Conservation (phyloP, 2,797 vertebrate species). For the Sarcoramphus papa region DNA sequence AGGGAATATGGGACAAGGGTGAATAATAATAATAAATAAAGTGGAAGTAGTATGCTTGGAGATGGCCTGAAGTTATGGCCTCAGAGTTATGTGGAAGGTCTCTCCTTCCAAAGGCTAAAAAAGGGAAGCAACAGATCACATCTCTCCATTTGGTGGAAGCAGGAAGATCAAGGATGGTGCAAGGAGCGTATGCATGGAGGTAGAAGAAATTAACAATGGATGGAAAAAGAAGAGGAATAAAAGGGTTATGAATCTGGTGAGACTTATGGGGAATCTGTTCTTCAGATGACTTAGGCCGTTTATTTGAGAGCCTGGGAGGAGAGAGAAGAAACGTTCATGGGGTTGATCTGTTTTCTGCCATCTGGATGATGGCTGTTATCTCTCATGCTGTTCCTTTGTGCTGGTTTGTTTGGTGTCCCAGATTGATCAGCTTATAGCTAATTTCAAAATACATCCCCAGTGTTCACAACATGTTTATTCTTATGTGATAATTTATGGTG, state of each 20-base stretch:
- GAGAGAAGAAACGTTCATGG: background rate
- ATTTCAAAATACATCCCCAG: slow-evolving; percentile 28
- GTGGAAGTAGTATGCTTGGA: background rate
- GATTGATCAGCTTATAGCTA: background rate
- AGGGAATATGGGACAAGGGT: background rate
- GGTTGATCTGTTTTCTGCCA: background rate
- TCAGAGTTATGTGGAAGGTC: background rate
- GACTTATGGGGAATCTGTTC: background rate
- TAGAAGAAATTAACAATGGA: background rate
- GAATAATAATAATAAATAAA: background rate
- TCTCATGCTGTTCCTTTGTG: background rate
- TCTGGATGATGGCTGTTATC: background rate
- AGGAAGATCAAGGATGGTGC: background rate
- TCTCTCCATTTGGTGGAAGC: background rate
- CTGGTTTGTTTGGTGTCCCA: background rate
- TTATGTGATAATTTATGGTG: slow-evolving; percentile 16
- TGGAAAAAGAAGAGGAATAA: background rate
- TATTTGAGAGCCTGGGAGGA: background rate
- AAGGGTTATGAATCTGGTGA: background rate
- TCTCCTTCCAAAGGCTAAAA: background rate
- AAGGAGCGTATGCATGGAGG: background rate
- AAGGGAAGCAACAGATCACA: background rate
- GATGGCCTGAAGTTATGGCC: background rate
- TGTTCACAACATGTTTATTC: slow-evolving; percentile 3
- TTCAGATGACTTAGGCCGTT: background rate